phyloP scores from a whole-genome alignment of 2,888 invertebrate species.

The Phorcus lineatus region DNA sequence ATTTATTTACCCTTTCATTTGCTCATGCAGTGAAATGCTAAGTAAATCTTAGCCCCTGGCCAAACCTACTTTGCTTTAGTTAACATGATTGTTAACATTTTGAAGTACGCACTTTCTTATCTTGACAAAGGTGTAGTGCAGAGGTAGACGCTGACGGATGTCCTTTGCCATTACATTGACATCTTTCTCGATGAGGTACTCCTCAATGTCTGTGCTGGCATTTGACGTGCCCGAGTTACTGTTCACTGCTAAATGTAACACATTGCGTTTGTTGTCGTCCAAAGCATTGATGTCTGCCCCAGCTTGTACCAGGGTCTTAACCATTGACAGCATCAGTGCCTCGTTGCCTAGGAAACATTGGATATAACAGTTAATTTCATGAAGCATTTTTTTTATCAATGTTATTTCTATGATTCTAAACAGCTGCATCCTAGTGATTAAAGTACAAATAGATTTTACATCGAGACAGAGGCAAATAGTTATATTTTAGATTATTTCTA shows the following conservation, averaged over 20 bases:
- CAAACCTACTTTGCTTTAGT: too few relatives aligned
- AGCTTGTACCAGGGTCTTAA: conserved; percentile 61
- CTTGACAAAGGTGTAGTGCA: conserved; percentile 77
- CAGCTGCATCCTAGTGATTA: background rate
- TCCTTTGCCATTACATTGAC: conserved; percentile 73
- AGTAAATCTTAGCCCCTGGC: too few relatives aligned
- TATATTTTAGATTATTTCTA: too few relatives aligned
- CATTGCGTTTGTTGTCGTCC: conserved; percentile 68
- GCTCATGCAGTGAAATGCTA: too few relatives aligned
- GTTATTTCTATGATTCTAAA: background rate
- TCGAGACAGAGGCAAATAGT: too few relatives aligned
- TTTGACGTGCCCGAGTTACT: conserved; percentile 75
- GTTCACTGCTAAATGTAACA: conserved; percentile 77
- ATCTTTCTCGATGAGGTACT: conserved; percentile 74
- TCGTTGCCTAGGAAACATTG: conserved; percentile 45
- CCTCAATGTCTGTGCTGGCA: conserved; percentile 76
- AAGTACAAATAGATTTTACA: background rate
- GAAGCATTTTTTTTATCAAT: background rate
- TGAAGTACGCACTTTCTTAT: conserved; percentile 58
- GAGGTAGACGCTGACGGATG: conserved; percentile 72
- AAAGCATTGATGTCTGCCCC: conserved; percentile 67
- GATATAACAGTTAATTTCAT: background rate
- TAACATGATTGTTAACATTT: too few relatives aligned
- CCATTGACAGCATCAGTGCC: conserved; percentile 55
- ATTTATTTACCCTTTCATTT: too few relatives aligned